A percentile compares a stretch with the other conserved stretches of the same genome.
These are phyloP conservation scores for Caenorhabditis becei DNA, from an alignment of 2,888 invertebrate genomes.

Conservation along the genomic window DNA sequence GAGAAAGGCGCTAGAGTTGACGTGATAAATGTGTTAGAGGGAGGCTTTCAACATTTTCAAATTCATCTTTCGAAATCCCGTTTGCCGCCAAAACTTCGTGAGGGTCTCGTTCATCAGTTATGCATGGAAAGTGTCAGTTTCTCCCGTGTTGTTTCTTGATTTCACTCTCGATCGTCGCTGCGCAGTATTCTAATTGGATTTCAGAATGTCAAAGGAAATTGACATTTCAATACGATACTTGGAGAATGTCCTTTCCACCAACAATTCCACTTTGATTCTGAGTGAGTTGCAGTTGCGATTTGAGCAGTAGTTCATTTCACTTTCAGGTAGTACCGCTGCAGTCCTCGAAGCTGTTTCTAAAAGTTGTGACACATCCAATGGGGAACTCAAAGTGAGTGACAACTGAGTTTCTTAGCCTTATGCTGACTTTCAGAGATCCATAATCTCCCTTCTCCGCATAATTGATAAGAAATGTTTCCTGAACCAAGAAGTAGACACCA, in stretches of 20 bases:
- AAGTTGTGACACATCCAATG: slow-evolving; percentile 57
- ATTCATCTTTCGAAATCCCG: slow-evolving; percentile 3
- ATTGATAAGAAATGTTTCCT: slow-evolving; percentile 61
- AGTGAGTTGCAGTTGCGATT: slow-evolving; percentile 32
- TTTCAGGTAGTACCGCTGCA: slow-evolving; percentile 66
- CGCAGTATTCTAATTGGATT: slow-evolving; percentile 56
- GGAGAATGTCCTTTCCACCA: slow-evolving; percentile 62
- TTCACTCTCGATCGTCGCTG: slow-evolving; percentile 31
- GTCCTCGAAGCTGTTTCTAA: slow-evolving; percentile 64
- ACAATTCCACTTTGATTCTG: slow-evolving; percentile 57
- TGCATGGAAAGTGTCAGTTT: slow-evolving; percentile 45
- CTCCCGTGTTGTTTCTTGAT: slow-evolving; percentile 36
- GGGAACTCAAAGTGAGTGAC: slow-evolving; percentile 50
- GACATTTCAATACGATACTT: slow-evolving; percentile 65
- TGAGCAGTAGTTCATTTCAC: neutral
- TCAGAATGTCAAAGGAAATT: slow-evolving; percentile 65
- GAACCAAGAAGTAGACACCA: slow-evolving; percentile 51
- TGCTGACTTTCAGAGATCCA: slow-evolving; percentile 48
- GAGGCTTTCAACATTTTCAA: neutral
- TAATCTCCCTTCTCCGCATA: slow-evolving; percentile 53
- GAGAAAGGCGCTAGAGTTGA: neutral
- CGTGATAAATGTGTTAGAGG: slow-evolving; percentile 13
- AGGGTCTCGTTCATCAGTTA: slow-evolving; percentile 41
- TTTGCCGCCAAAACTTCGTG: slow-evolving; percentile 20
- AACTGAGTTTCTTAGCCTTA: neutral